A percentile compares a stretch with the other conserved stretches of the same genome.
phyloP scores from a whole-genome alignment of 2,888 invertebrate species.

The Callyntrura sp. region DNA sequence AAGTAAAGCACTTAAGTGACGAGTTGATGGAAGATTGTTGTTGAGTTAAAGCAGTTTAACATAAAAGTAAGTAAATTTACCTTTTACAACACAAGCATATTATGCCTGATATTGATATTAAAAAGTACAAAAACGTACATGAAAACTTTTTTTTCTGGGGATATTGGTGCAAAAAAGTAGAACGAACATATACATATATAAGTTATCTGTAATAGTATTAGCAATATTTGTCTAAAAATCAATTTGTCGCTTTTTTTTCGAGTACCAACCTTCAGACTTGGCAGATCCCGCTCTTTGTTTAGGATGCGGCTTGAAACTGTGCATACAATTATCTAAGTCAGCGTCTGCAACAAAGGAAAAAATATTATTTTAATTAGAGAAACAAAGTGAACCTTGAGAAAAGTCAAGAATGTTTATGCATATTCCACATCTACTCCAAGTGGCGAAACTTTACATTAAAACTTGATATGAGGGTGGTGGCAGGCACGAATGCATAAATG shows the following conservation, averaged over 20 bases:
- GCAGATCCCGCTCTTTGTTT: slow-evolving; percentile 82
- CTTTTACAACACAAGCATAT: neutral
- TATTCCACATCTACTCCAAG: neutral
- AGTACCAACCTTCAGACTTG: slow-evolving; percentile 81
- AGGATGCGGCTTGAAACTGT: slow-evolving; percentile 81
- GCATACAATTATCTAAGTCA: slow-evolving; percentile 83
- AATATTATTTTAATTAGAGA: slow-evolving; percentile 7
- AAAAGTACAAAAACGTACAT: neutral
- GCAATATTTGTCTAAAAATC: neutral
- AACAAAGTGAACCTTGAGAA: neutral
- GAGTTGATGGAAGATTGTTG: slow-evolving; percentile 13
- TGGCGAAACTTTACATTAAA: neutral
- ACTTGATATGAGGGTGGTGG: too few species aligned
- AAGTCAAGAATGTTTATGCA: neutral
- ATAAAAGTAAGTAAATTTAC: neutral
- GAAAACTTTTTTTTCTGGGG: neutral
- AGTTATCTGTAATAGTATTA: neutral
- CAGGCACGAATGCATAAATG: too few species aligned
- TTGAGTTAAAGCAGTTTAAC: slow-evolving; percentile 22
- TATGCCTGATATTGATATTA: neutral
- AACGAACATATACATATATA: neutral
- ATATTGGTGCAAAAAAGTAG: neutral
- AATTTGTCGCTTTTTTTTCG: neutral
- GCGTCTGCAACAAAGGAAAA: slow-evolving; percentile 60
- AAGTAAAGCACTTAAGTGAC: slow-evolving; percentile 20